Conservation (phyloP, 2,888 invertebrate genomes). For the Brachycybe producta region DNA sequence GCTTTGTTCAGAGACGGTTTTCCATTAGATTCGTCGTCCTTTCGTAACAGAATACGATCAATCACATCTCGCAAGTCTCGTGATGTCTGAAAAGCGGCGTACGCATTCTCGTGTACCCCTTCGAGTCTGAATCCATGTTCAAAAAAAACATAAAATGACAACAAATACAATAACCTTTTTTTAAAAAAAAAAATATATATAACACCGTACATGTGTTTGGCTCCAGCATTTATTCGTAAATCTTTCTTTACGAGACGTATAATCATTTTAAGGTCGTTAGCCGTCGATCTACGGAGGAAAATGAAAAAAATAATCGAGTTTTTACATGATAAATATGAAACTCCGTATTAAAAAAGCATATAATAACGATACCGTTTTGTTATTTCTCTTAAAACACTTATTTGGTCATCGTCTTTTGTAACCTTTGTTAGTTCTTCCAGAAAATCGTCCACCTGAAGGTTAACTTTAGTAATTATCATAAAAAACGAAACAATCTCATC, state of each 20-base stretch:
- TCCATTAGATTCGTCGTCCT: not conserved
- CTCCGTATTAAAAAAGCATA: constrained; percentile 15
- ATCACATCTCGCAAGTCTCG: constrained; percentile 65
- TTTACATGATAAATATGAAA: constrained; percentile 3
- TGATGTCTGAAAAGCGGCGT: constrained; percentile 73
- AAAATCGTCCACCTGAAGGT: constrained; percentile 51
- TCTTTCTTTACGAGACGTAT: constrained; percentile 82
- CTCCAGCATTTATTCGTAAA: constrained; percentile 79
- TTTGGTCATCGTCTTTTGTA: constrained; percentile 79
- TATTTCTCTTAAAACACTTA: constrained; percentile 56
- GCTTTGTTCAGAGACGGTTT: constrained; percentile 27
- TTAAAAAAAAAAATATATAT: not conserved
- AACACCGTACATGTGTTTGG: constrained; percentile 63
- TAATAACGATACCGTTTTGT: constrained; percentile 44
- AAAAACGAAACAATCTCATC: no score
- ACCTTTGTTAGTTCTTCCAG: constrained; percentile 56
- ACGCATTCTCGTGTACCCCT: constrained; percentile 75
- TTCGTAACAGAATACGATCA: constrained; percentile 36
- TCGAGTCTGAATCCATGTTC: constrained; percentile 44
- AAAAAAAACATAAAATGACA: not conserved
- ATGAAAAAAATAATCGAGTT: constrained; percentile 11
- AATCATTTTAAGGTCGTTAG: constrained; percentile 70
- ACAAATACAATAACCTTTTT: not conserved
- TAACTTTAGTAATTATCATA: not conserved
- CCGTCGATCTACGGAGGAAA: constrained; percentile 49